phyloP scores from a whole-genome alignment of 1,140 invertebrate species.

The Apis cerana region DNA sequence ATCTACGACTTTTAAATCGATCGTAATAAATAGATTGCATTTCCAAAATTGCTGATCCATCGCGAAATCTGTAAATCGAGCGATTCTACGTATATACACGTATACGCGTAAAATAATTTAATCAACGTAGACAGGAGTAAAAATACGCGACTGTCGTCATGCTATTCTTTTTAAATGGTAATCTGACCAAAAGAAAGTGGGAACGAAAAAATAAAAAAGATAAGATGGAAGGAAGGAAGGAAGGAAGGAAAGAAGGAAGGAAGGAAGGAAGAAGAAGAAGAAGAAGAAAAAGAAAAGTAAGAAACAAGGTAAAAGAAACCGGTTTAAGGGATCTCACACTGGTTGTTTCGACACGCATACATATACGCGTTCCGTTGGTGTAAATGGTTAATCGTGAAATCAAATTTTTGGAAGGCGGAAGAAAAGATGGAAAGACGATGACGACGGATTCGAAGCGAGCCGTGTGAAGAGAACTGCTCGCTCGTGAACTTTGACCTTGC shows the following conservation, averaged over 20 bases:
- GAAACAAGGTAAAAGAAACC: slow-evolving; percentile 1
- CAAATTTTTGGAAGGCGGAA: background rate
- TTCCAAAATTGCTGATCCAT: too few relatives aligned
- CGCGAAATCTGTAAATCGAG: too few relatives aligned
- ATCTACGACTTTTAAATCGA: too few relatives aligned
- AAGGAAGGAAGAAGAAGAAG: background rate
- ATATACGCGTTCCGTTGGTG: too few relatives aligned
- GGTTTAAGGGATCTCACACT: background rate
- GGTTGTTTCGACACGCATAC: background rate
- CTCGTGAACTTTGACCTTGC: slow-evolving; percentile 73
- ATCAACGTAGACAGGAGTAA: too few relatives aligned
- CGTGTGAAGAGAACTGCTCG: slow-evolving; percentile 44
- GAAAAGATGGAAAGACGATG: too few relatives aligned
- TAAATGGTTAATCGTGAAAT: background rate
- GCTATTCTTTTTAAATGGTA: too few relatives aligned
- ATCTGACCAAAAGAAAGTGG: background rate
- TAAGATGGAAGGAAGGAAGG: background rate
- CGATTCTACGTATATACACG: too few relatives aligned
- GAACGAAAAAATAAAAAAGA: background rate
- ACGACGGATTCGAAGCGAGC: background rate
- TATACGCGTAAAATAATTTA: too few relatives aligned
- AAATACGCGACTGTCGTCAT: too few relatives aligned
- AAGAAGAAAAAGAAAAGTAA: too few relatives aligned
- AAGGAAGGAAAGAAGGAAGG: background rate
- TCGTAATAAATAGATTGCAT: too few relatives aligned